phyloP scores from a whole-genome alignment of 2,888 invertebrate genomes.

The Macaria notata region DNA sequence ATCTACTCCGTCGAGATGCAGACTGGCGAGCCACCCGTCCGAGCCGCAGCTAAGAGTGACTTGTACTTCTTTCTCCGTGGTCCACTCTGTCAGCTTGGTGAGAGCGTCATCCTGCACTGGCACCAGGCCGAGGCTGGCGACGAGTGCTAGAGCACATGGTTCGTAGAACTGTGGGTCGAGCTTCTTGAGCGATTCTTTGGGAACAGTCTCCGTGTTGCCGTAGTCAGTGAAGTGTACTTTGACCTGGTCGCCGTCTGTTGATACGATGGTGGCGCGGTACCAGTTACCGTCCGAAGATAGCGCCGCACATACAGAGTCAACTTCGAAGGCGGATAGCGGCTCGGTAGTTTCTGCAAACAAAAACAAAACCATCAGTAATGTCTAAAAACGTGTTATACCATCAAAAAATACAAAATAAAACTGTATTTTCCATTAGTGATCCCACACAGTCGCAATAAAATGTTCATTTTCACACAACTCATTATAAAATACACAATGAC shows the following conservation, averaged over 20 bases:
- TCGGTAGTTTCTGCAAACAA: conserved; percentile 59
- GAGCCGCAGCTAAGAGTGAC: conserved; percentile 78
- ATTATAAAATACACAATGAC: conserved; percentile 3
- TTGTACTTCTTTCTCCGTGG: conserved; percentile 75
- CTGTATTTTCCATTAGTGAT: too few relatives aligned
- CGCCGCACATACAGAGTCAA: conserved; percentile 83
- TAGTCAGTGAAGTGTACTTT: conserved; percentile 86
- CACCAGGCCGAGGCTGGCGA: conserved; percentile 63
- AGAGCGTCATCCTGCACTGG: conserved; percentile 66
- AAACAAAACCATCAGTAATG: not conserved
- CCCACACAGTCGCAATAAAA: too few relatives aligned
- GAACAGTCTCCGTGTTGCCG: conserved; percentile 85
- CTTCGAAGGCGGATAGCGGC: conserved; percentile 64
- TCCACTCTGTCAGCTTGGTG: conserved; percentile 63
- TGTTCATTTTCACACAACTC: too few relatives aligned
- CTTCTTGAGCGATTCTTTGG: conserved; percentile 66
- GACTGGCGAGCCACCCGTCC: conserved; percentile 81
- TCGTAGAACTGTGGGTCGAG: conserved; percentile 74
- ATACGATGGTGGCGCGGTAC: conserved; percentile 85
- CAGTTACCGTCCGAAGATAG: conserved; percentile 85
- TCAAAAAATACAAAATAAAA: too few relatives aligned
- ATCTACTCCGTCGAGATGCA: conserved; percentile 76
- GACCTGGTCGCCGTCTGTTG: conserved; percentile 64
- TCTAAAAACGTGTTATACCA: too few relatives aligned
- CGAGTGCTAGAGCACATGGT: conserved; percentile 64